Evolutionary conservation across 2,113 vertebrate species (phyloP).

Genomic region (Garra rufa): DNA sequence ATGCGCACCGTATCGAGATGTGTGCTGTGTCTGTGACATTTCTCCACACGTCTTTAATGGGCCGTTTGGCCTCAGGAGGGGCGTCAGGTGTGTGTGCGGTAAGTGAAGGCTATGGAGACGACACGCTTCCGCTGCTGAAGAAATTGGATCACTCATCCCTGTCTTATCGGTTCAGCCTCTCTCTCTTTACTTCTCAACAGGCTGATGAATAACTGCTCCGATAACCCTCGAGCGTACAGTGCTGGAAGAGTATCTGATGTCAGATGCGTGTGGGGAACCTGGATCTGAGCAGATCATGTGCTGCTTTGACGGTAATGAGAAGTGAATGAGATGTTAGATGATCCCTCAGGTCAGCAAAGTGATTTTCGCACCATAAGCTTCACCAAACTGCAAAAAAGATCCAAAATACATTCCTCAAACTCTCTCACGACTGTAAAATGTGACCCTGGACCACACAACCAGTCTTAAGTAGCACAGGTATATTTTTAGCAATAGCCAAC

Average conservation of each 20-base stretch:
- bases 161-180: slow-evolving; percentile 21
- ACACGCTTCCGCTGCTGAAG: slow-evolving; percentile 16
- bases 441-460: too few relatives aligned
- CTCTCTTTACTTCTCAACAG: slow-evolving; percentile 16
- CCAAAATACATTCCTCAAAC: too few relatives aligned
- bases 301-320: background rate
- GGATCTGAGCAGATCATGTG: background rate
- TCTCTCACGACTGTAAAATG: too few relatives aligned
- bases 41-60: background rate
- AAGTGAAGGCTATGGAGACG: background rate
- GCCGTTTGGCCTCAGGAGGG: too few relatives aligned
- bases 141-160: slow-evolving; percentile 36
- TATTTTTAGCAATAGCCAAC: too few relatives aligned
- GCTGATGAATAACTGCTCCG: background rate
- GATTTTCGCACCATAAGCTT: background rate
- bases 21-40: background rate
- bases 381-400: background rate
- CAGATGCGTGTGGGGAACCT: background rate
- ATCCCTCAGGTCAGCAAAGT: background rate
- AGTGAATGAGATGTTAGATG: background rate
- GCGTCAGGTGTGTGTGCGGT: background rate
- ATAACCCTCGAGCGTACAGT: background rate
- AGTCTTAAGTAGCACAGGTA: too few relatives aligned
- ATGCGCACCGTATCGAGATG: background rate
- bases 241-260: background rate